Evolutionary conservation across 2,797 vertebrate species (phyloP).

Genomic region (Galagoides demidoff): DNA sequence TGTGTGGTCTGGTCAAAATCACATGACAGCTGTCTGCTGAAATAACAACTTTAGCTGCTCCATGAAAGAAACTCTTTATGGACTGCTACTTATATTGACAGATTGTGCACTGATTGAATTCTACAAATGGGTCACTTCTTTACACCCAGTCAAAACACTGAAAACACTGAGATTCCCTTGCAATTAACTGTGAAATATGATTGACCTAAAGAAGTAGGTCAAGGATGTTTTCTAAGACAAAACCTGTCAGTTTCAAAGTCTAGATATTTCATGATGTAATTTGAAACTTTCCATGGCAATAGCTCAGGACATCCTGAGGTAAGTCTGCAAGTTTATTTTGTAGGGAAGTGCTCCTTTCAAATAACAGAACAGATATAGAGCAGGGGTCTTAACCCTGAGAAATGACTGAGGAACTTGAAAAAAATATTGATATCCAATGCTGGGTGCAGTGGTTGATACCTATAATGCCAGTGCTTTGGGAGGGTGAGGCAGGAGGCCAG

Average conservation of each 20-base stretch:
- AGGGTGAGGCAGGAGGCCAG: background rate
- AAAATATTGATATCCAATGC: background rate
- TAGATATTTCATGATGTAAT: background rate
- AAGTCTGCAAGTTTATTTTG: background rate
- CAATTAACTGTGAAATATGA: background rate
- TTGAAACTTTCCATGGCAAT: background rate
- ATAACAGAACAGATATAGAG: background rate
- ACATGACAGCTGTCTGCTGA: background rate
- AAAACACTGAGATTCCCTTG: background rate
- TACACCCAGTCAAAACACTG: background rate
- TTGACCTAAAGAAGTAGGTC: background rate
- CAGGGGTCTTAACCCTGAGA: background rate
- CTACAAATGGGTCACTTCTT: background rate
- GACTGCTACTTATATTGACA: background rate
- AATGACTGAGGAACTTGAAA: background rate
- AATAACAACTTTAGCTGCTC: conserved; percentile 7
- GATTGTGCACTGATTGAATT: background rate
- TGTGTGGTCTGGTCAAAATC: background rate
- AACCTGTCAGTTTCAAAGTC: background rate
- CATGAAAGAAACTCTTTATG: conserved; percentile 14
- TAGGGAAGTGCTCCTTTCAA: background rate
- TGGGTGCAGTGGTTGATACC: background rate
- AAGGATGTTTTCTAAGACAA: background rate
- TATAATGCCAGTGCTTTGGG: background rate
- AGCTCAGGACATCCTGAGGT: background rate